Base-by-base conservation (phyloP, 2,888 invertebrate species). In the Tachina fera region DNA sequence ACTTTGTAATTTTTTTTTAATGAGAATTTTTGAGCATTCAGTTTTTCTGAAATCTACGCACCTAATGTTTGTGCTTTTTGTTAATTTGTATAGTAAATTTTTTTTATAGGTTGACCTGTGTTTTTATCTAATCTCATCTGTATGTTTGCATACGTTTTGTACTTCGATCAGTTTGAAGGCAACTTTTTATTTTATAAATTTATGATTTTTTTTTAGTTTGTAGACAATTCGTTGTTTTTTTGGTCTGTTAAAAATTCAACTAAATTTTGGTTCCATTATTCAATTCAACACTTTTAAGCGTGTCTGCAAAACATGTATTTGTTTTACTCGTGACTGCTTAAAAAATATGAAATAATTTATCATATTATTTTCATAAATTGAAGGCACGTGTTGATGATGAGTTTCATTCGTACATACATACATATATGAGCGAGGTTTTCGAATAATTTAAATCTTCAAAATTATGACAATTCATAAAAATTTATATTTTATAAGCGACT, bases 151-250 rank as follows among this genome's bases (percentile, higher is more conserved):
- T 9, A 49, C n/a, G 22, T 3, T 76, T 56, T 58, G 10, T 63
- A 43, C 16, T 53, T 14, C 90, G 90, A 90, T 91, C 90, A 90
- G 88, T 87, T 88, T 89, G 90, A 90, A 90, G 90, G 90, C 89
- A 90, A 70, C 63, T 51, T 81, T 51, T 60, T 68, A 63, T 60
- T 53, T 53, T 65, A 6, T 31, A 31, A 6, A 6, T 31, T 31
- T 31, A 31, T 31, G 6, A 6, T 51, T 63, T 56, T 60, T 14
- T 19, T 22, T 39, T 9, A 1, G 53, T 22, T 45, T 58, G 1
- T 19, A 67, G 31, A 47, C 60, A 63, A 39, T 79, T 56, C 47
- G 47, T 60, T 79, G 63, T 60, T 11, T 11, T 47, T 76, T 47
- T 41, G 31, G 22, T 68, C 19, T 58, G 6, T 6, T 31, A 31